A percentile compares a stretch with the other conserved stretches of the same genome.
Evolutionary conservation across 2,888 invertebrate genomes (phyloP).

Genomic region (Meta bourneti): DNA sequence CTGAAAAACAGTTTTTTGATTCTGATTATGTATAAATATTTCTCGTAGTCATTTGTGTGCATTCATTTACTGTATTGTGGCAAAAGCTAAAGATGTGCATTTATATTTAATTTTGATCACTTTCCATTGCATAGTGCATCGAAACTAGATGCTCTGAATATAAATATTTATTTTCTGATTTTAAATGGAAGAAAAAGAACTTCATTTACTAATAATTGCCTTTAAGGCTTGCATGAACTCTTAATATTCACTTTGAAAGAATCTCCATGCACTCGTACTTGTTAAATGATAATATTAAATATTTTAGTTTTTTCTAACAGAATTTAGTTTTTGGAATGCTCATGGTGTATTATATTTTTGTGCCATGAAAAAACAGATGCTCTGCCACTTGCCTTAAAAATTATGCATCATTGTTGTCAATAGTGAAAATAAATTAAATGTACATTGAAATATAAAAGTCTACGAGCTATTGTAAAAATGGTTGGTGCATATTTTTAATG

Average conservation of each 20-base stretch:
- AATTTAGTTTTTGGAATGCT: conserved; percentile 1
- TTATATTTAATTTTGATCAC: background rate
- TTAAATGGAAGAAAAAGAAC: background rate
- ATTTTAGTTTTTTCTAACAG: background rate
- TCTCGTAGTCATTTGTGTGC: background rate
- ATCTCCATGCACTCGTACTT: conserved; percentile 1
- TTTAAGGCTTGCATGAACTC: background rate
- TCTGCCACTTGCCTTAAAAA: conserved; percentile 45
- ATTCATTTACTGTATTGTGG: background rate
- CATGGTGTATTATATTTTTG: background rate
- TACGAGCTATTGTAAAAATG: conserved; percentile 1
- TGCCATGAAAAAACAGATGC: background rate
- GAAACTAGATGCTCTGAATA: background rate
- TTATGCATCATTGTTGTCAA: conserved; percentile 2
- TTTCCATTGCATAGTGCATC: background rate
- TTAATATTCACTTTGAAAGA: background rate
- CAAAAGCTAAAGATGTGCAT: background rate
- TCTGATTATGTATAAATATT: conserved; percentile 71
- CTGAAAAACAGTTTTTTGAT: conserved; percentile 75
- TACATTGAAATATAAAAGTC: background rate
- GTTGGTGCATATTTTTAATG: conserved; percentile 12
- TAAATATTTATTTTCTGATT: background rate
- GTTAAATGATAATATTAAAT: background rate
- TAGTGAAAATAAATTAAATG: background rate
- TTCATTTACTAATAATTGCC: background rate